Conservation (phyloP, 1,140 invertebrate genomes). For the Drosophila paulistorum region DNA sequence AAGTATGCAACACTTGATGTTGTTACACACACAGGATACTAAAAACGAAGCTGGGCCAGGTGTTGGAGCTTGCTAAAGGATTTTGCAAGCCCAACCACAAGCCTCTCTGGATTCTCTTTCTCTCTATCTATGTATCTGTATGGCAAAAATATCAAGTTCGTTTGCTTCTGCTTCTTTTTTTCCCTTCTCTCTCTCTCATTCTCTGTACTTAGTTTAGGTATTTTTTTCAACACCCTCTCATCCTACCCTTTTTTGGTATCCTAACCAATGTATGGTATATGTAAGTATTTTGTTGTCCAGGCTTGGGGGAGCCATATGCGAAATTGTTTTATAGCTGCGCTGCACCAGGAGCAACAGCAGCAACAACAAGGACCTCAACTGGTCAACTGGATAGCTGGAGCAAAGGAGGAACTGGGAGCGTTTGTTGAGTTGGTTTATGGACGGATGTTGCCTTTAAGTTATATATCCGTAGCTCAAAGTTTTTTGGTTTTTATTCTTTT, state of each 20-base stretch:
- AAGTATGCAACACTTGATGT: constrained; percentile 49
- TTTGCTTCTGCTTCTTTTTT: neutral
- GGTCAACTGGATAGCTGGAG: constrained; percentile 35
- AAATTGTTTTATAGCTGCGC: constrained; percentile 77
- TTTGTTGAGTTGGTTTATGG: constrained; percentile 75
- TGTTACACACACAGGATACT: constrained; percentile 37
- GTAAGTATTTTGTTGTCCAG: neutral
- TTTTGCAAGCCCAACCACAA: constrained; percentile 38
- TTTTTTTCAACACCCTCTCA: neutral
- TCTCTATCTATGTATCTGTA: constrained; percentile 30
- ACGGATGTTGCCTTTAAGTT: constrained; percentile 79
- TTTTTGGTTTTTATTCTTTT: constrained; percentile 7
- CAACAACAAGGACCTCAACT: constrained; percentile 11
- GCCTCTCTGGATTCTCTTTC: constrained; percentile 36
- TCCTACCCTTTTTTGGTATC: too few relatives aligned
- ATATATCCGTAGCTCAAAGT: constrained; percentile 56
- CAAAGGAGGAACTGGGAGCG: neutral
- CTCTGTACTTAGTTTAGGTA: neutral
- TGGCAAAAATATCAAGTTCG: constrained; percentile 38
- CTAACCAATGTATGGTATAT: neutral
- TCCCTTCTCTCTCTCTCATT: constrained; percentile 2
- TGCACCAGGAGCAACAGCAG: constrained; percentile 8
- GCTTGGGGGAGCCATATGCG: constrained; percentile 52
- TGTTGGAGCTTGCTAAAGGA: constrained; percentile 49
- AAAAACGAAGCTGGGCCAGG: constrained; percentile 52